Base-by-base conservation (phyloP, 2,113 vertebrate species). In the Gobio gobio region DNA sequence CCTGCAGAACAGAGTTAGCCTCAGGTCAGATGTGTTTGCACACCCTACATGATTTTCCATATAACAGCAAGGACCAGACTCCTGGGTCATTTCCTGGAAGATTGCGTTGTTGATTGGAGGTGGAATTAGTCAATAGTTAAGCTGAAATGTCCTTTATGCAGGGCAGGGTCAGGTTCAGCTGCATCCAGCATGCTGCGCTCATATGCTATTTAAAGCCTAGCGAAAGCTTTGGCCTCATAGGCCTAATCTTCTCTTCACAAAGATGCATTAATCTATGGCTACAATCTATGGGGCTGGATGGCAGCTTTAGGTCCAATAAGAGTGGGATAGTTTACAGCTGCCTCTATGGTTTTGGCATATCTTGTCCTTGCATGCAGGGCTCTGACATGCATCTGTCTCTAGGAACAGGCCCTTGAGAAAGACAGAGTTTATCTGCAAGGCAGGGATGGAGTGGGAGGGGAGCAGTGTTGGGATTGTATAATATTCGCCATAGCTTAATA, bases 31-130 rank as follows among this genome's bases (percentile, higher is more conserved):
- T 43, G 33, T 83, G 64, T 73, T 24, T 24, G 24, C 26, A 68
- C 51, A 73, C 36, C 40, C 45, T 29, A 14, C 14, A 68, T 88
- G 88, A 93, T 93, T 93, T 91, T 84, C 70, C 58, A 76, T 20
- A 64, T 86, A 86, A 90, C 59, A 49, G 33, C 43, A 59, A 45
- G 86, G 2, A 86, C 70, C 87, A 80, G 22, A 64, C 45, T 64
- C 36, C 56, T n/a, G 43, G 10, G n/a, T n/a, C 51, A 58, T 70
- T 78, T 68, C 61, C 84, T 82, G 68, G 54, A 86, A 86, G 54
- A 86, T 63, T 51, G 84, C 63, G 85, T 82, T 73, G 54, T 82
- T 54, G 56, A 86, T 63, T 75, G 78, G 58, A 59, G 78, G n/a
- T 76, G 58, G 85, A 82, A 86, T 86, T 86, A 82, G 70, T 63